A percentile compares a stretch with the other conserved stretches of the same genome.
phyloP scores from a whole-genome alignment of 2,888 invertebrate species.

The Drosophila limbata region DNA sequence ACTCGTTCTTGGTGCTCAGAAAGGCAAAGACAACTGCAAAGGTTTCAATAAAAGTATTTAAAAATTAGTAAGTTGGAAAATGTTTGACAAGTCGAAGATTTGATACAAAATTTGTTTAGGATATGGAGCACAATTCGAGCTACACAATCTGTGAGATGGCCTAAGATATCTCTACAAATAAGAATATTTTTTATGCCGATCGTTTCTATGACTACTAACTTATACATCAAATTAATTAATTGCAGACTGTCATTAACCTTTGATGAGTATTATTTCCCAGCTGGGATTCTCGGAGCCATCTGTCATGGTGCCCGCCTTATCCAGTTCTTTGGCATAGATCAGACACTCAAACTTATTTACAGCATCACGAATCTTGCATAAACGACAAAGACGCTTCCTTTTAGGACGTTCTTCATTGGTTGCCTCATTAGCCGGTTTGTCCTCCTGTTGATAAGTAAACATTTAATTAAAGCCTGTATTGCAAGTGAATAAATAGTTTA shows the following conservation, averaged over 20 bases:
- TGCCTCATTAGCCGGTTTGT: slow-evolving; percentile 20
- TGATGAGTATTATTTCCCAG: slow-evolving; percentile 87
- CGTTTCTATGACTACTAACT: no score
- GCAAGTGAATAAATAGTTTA: no score
- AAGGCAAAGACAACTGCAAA: slow-evolving; percentile 83
- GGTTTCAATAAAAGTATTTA: no score
- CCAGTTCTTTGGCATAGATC: slow-evolving; percentile 86
- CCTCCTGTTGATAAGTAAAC: slow-evolving; percentile 34
- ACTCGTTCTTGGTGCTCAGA: slow-evolving; percentile 83
- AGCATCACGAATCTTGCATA: slow-evolving; percentile 85
- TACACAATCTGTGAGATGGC: no score
- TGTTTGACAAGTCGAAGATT: no score
- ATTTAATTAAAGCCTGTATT: not conserved
- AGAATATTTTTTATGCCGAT: no score
- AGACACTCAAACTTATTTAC: slow-evolving; percentile 86
- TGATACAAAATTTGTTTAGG: no score
- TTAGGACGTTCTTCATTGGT: not conserved
- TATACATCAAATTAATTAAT: no score
- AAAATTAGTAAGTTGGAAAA: not conserved
- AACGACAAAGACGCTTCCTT: slow-evolving; percentile 76
- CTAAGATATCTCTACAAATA: no score
- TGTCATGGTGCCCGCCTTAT: slow-evolving; percentile 85
- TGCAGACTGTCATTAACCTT: slow-evolving; percentile 80
- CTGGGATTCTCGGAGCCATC: slow-evolving; percentile 89
- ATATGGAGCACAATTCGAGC: no score